These are phyloP conservation scores for Xestia c-nigrum DNA, from an alignment of 2,888 invertebrate species.

Conservation along the genomic window DNA sequence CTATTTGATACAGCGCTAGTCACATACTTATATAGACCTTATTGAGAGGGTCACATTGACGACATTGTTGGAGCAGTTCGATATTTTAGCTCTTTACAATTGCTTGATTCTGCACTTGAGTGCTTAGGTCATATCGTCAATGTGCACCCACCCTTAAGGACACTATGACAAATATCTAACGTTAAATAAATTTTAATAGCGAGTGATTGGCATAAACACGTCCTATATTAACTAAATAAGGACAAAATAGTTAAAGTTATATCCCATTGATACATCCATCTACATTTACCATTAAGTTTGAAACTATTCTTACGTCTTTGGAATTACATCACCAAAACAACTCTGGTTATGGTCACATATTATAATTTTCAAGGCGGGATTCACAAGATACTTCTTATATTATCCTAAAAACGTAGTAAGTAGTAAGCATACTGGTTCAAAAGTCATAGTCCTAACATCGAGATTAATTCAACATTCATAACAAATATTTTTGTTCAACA, in stretches of 20 bases:
- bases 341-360: constrained; percentile 89
- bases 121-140: neutral
- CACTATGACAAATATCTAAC: constrained; percentile 64
- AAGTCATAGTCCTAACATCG: constrained; percentile 60
- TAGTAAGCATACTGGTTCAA: constrained; percentile 67
- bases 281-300: constrained; percentile 81
- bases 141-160: constrained; percentile 45
- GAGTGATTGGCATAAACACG: constrained; percentile 71
- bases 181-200: constrained; percentile 68
- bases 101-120: neutral
- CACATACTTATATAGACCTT: constrained; percentile 56
- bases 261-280: constrained; percentile 69
- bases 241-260: constrained; percentile 62
- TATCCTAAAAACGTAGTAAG: constrained; percentile 65
- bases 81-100: neutral
- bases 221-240: constrained; percentile 66
- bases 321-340: constrained; percentile 90
- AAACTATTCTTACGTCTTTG: constrained; percentile 90
- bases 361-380: constrained; percentile 87
- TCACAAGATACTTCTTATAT: constrained; percentile 70
- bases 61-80: neutral
- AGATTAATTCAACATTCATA: constrained; percentile 60
- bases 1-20: constrained; percentile 59
- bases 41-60: constrained; percentile 26
- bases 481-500: constrained; percentile 64